Evolutionary conservation across 1,140 invertebrate species (phyloP), one percentile per base, ranked within the genome.

Genomic region (Ruditapes philippinarum): DNA sequence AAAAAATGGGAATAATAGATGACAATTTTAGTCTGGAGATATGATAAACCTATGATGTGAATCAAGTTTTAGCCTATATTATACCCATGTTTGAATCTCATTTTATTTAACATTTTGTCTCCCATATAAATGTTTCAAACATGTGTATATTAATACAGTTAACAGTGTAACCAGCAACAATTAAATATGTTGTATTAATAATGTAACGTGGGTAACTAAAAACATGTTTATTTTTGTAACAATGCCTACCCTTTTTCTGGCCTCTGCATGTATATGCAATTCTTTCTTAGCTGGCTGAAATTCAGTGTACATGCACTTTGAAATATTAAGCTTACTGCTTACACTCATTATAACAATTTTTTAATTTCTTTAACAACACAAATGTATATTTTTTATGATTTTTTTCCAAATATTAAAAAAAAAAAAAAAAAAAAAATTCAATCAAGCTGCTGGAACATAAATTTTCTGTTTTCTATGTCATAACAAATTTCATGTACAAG

Each of bases 211-310:
- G 25, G 60, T 40, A 36, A 70, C 38, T 1, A 62, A 25, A 11
- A n/a, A 57, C 7, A 3, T 65, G 5, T 31, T 31, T 31, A 12
- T 38, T 0, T 62, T 62, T 62, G 25, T 62, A 70, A 11, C 36
- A 74, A 25, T 70, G 5, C 70, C 70, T 74, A 74, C 70, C 70
- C 70, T 45, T 49, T 74, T n/a, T 74, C 25, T 17, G 3, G 40
- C 42, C 28, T 49, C 22, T 14, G 5, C 42, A 28, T 49, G 38
- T 42, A 49, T n/a, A 49, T 74, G 38, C 22, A 74, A 31, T 49
- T 45, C 70, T 74, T 74, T 74, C 42, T 74, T 74, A 74, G 70
- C 40, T 22, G n/a, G 38, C 65, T 70, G 65, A 70, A 70, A 70
- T 70, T 70, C n/a, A 70, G 14, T 2, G 65, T 17, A 70, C 11